Percentiles rank a stretch among this genome's conserved stretches.
These are phyloP conservation scores for Raja brachyura DNA, from an alignment of 2,113 vertebrate genomes.

Conservation along the genomic window DNA sequence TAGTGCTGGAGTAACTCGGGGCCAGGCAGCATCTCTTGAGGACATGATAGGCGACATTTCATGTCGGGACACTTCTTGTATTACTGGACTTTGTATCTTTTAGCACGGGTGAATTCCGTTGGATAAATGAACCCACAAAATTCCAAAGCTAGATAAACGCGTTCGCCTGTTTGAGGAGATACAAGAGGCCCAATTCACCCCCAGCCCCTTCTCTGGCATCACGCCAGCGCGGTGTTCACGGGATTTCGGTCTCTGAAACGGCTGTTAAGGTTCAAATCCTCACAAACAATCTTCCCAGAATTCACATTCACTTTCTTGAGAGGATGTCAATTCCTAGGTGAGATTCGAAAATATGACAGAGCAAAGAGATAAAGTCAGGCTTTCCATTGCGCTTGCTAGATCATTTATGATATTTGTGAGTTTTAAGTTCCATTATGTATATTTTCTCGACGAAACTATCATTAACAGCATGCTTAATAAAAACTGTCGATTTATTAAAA, in stretches of 20 bases:
- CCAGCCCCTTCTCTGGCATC: too few species aligned
- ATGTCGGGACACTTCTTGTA: too few species aligned
- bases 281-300: not conserved
- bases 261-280: not conserved
- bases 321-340: too few species aligned
- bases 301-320: not conserved
- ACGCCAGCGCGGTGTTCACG: not conserved
- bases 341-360: not conserved
- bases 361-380: not conserved
- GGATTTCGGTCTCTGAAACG: not conserved
- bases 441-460: not conserved
- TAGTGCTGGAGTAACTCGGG: too few species aligned
- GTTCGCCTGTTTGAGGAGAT: not conserved
- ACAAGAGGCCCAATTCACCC: too few species aligned
- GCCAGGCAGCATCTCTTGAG: too few species aligned
- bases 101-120: not conserved
- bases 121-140: not conserved
- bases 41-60: too few species aligned
- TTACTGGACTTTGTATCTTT: not conserved
- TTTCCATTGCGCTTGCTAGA: not conserved
- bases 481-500: too few species aligned
- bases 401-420: not conserved
- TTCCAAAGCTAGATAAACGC: not conserved
- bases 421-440: not conserved
- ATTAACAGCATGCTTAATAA: too few species aligned